A percentile compares a stretch with the other conserved stretches of the same genome.
Evolutionary conservation across 2,888 invertebrate genomes (phyloP).

Genomic region (Caenorhabditis becei): DNA sequence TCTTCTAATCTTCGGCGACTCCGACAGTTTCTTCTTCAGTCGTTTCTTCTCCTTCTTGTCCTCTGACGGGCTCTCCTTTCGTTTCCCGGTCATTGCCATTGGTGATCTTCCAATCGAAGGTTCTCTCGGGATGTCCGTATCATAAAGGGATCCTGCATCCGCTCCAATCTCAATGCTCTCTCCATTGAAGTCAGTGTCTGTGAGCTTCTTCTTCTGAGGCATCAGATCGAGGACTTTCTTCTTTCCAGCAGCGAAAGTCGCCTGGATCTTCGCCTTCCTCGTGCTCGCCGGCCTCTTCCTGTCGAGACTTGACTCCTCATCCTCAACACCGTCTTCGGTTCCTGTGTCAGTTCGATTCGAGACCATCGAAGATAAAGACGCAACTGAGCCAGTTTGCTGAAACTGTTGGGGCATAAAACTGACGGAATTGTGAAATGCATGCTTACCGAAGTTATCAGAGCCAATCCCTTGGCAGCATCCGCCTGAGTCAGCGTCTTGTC

Average conservation of each 20-base stretch:
- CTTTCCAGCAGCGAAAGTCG: slow-evolving; percentile 69
- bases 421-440: too few species aligned
- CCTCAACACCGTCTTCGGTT: slow-evolving; percentile 48
- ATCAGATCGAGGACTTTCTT: slow-evolving; percentile 66
- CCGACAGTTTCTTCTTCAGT: slow-evolving; percentile 59
- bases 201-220: slow-evolving; percentile 54
- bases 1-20: slow-evolving; percentile 47
- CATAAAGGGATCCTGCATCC: slow-evolving; percentile 40
- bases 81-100: slow-evolving; percentile 10
- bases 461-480: slow-evolving; percentile 58
- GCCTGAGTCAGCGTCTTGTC: slow-evolving; percentile 61
- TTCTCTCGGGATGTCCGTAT: slow-evolving; percentile 19
- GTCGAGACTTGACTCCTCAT: slow-evolving; percentile 41
- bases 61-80: slow-evolving; percentile 63
- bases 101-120: slow-evolving; percentile 16
- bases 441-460: slow-evolving; percentile 36
- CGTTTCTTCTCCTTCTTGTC: slow-evolving; percentile 66
- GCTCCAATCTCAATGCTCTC: slow-evolving; percentile 60
- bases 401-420: not conserved
- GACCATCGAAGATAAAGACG: slow-evolving; percentile 58
- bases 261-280: slow-evolving; percentile 58
- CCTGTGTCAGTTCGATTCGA: slow-evolving; percentile 65
- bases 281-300: slow-evolving; percentile 60
- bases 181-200: slow-evolving; percentile 44
- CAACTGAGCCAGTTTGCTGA: slow-evolving; percentile 62